These are phyloP conservation scores for Drosophila sturtevanti DNA, from an alignment of 1,140 invertebrate species.

Conservation along the genomic window DNA sequence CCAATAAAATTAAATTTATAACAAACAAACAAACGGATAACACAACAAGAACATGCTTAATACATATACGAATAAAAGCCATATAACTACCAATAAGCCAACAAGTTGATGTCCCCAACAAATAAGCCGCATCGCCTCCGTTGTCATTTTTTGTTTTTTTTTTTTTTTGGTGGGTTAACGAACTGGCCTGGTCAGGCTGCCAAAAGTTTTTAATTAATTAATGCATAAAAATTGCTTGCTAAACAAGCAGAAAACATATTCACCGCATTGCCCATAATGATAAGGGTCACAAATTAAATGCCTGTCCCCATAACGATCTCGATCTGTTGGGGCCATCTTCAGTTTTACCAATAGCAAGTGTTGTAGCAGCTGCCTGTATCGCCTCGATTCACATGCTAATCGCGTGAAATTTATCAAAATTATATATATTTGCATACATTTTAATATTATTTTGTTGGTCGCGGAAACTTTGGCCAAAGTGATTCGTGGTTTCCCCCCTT, in stretches of 20 bases:
- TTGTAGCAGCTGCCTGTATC: constrained; percentile 33
- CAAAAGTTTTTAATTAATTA: constrained; percentile 57
- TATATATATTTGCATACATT: constrained; percentile 59
- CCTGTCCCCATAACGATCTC: neutral
- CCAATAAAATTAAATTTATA: constrained; percentile 64
- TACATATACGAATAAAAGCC: no score
- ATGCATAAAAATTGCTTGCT: constrained; percentile 62
- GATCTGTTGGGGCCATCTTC: neutral
- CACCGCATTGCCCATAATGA: constrained; percentile 64
- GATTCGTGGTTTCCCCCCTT: constrained; percentile 25
- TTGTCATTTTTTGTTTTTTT: constrained; percentile 13
- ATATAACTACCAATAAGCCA: constrained; percentile 11
- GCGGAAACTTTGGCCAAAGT: constrained; percentile 53
- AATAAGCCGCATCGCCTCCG: constrained; percentile 19
- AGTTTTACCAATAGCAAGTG: constrained; percentile 51
- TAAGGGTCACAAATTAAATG: constrained; percentile 73
- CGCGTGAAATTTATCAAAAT: constrained; percentile 69
- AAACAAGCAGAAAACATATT: constrained; percentile 64
- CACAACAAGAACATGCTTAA: constrained; percentile 11
- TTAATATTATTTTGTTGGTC: constrained; percentile 34
- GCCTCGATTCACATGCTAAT: constrained; percentile 71
- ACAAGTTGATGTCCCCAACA: constrained; percentile 42
- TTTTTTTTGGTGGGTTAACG: constrained; percentile 78
- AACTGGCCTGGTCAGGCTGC: constrained; percentile 39
- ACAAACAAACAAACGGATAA: constrained; percentile 44